These are phyloP conservation scores for Neofelis nebulosa DNA, from an alignment of 2,113 vertebrate species.

Conservation along the genomic window DNA sequence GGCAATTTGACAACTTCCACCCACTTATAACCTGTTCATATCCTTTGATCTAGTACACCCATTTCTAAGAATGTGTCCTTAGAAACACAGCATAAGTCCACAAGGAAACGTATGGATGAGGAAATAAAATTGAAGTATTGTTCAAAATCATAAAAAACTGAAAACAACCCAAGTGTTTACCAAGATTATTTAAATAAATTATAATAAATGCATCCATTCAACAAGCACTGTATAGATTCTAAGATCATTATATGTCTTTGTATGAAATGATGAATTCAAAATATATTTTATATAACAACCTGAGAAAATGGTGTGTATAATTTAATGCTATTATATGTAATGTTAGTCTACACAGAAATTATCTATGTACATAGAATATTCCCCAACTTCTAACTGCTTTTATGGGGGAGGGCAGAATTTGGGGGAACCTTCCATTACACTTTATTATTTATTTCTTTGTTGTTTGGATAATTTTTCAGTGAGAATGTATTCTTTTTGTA, in stretches of 20 bases:
- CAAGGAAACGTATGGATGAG: not conserved
- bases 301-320: not conserved
- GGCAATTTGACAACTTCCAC: not conserved
- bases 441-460: not conserved
- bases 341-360: not conserved
- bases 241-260: not conserved
- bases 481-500: not conserved
- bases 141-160: not conserved
- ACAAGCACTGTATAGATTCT: not conserved
- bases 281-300: slow-evolving; percentile 5
- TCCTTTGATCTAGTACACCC: not conserved
- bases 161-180: not conserved
- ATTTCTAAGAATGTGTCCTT: not conserved
- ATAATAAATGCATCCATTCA: not conserved
- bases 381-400: not conserved
- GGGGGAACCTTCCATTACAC: not conserved
- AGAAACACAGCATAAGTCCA: not conserved
- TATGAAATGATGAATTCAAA: not conserved
- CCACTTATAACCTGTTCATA: not conserved
- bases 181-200: slow-evolving; percentile 26
- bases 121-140: not conserved
- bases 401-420: not conserved
- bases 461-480: not conserved
- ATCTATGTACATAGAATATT: not conserved
- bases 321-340: not conserved